phyloP scores from a whole-genome alignment of 2,797 vertebrate genomes.

The Myotis vivesi region DNA sequence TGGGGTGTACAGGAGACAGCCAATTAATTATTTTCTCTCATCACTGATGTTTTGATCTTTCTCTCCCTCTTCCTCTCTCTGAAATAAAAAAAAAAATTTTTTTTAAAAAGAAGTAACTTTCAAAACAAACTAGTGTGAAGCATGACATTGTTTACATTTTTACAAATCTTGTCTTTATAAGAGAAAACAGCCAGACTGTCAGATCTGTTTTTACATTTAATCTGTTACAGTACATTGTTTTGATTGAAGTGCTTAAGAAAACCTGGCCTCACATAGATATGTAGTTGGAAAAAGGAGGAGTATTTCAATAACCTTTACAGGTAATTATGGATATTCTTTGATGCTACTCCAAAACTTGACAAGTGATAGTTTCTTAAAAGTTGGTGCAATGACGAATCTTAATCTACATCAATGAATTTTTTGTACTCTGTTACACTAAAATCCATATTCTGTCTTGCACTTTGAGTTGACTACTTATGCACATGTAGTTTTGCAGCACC shows the following conservation, averaged over 20 bases:
- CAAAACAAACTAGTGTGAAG: slow-evolving; percentile 26
- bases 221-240: neutral
- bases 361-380: slow-evolving; percentile 40
- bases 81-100: too few relatives aligned
- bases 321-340: slow-evolving; percentile 16
- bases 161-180: neutral
- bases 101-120: slow-evolving; percentile 1
- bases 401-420: neutral
- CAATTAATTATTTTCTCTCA: too few relatives aligned
- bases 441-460: slow-evolving; percentile 26
- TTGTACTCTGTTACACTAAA: neutral
- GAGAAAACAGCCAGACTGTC: neutral
- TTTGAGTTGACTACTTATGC: slow-evolving; percentile 13
- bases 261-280: neutral
- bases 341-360: slow-evolving; percentile 1
- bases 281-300: neutral
- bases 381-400: slow-evolving; percentile 10
- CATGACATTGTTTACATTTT: slow-evolving; percentile 18
- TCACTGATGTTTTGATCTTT: too few relatives aligned
- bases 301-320: neutral
- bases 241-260: slow-evolving; percentile 46
- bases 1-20: too few relatives aligned
- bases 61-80: too few relatives aligned
- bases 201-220: neutral
- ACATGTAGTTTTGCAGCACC: neutral